Conservation (phyloP, 2,797 vertebrate species). For the Sparidentex hasta region DNA sequence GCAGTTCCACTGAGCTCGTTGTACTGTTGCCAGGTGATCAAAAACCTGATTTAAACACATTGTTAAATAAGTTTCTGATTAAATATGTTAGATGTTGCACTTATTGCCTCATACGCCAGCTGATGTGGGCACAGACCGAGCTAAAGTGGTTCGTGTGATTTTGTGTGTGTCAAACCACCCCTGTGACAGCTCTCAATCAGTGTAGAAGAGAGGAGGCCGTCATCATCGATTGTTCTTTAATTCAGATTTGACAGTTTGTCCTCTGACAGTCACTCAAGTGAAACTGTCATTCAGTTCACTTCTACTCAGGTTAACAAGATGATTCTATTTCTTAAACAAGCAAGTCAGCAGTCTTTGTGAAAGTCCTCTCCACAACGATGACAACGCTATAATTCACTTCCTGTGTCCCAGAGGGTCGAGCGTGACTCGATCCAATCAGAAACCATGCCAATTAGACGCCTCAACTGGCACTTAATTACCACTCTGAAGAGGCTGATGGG, state of each 20-base stretch:
- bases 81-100: not conserved
- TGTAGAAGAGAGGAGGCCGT: constrained; percentile 2
- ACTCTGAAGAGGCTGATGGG: constrained; percentile 80
- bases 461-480: constrained; percentile 83
- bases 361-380: constrained; percentile 71
- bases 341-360: constrained; percentile 73
- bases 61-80: not conserved
- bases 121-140: not conserved
- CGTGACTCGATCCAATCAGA: constrained; percentile 81
- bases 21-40: not conserved
- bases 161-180: not conserved
- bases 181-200: constrained; percentile 9
- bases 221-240: constrained; percentile 40
- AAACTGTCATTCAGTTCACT: constrained; percentile 58
- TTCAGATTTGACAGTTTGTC: constrained; percentile 53
- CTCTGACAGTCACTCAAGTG: constrained; percentile 51
- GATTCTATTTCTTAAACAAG: constrained; percentile 67
- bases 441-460: constrained; percentile 82
- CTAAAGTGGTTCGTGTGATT: not conserved
- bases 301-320: constrained; percentile 67
- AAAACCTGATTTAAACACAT: not conserved
- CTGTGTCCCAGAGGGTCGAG: constrained; percentile 78
- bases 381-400: constrained; percentile 80
- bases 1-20: not conserved
- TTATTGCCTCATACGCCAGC: not conserved